Conservation (phyloP, 2,888 invertebrate genomes). For the Zaprionus bogoriensis region DNA sequence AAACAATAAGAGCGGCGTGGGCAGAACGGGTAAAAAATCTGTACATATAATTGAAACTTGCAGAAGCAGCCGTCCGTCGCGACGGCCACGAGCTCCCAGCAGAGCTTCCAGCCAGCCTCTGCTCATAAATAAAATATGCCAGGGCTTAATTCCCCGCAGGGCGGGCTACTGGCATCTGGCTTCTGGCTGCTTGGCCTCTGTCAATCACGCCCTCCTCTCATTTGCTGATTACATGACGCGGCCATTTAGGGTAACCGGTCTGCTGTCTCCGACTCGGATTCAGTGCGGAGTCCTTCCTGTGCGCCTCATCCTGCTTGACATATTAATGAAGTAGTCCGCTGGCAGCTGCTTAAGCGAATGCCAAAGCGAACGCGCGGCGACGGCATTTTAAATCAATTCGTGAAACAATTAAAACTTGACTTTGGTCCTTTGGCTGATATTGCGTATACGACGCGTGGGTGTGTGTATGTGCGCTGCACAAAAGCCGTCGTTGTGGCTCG, state of each 20-base stretch:
- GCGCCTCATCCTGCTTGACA: slow-evolving; percentile 44
- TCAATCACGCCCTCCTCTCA: slow-evolving; percentile 63
- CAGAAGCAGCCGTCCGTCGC: neutral
- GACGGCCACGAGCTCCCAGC: neutral
- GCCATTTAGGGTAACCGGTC: slow-evolving; percentile 54
- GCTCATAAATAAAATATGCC: slow-evolving; percentile 70
- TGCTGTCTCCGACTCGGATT: neutral
- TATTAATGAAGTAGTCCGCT: slow-evolving; percentile 62
- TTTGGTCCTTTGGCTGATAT: slow-evolving; percentile 34
- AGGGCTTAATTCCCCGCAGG: slow-evolving; percentile 44
- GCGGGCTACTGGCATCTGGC: no score
- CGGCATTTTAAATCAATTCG: slow-evolving; percentile 68
- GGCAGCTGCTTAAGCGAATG: slow-evolving; percentile 26
- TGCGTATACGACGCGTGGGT: slow-evolving; percentile 49
- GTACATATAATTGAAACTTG: slow-evolving; percentile 70
- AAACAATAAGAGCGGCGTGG: slow-evolving; percentile 46
- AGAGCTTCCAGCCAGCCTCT: neutral
- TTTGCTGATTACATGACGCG: slow-evolving; percentile 61
- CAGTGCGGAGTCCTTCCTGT: no score
- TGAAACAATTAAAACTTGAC: slow-evolving; percentile 69
- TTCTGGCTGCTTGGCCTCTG: slow-evolving; percentile 28
- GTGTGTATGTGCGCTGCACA: no score
- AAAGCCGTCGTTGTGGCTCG: slow-evolving; percentile 1
- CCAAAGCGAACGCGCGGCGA: slow-evolving; percentile 12
- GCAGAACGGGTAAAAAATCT: slow-evolving; percentile 47